Evolutionary conservation across 2,113 vertebrate species (phyloP), one percentile per base, ranked within the genome.

Genomic region (Chaetura pelagica): DNA sequence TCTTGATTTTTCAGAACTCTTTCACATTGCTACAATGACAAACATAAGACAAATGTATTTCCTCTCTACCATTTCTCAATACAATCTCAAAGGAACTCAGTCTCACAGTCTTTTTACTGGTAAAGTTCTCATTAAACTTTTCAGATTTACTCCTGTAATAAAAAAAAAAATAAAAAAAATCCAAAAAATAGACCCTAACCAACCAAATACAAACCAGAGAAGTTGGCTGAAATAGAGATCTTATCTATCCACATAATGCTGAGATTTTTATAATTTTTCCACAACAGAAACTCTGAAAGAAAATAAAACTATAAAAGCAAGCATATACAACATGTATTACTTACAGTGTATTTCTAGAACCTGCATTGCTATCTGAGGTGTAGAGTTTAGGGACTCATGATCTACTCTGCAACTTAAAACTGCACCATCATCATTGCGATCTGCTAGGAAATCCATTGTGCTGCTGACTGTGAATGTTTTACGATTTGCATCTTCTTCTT

Each of bases 261-360:
- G 4, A 67, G 11, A 44, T 15, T 46, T 59, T 77, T 34, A 11
- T 40, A 12, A 22, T 35, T 94, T 87, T 52, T 23, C 27, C 38
- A 44, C 35, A 74, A n/a, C 1, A 93, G 48, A 75, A 76, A 75
- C 27, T 77, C 46, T n/a, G 75, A 90, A 79, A 74, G 15, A 77
- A 87, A 86, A 48, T 32, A 82, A 46, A 76, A 46, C 40, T 9
- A 38, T 24, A 76, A 75, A 91, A 84, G 59, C 34, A 85, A 91
- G 22, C 20, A 80, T n/a, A 84, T n/a, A 55, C 58, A 89, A 86
- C 0, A 0, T 34, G 17, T 38, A 16, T 78, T 97, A 99, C 99
- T 99, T 98, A 99, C 99, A 99, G 97, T 99, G 99, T 96, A 99
- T 99, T 98, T 99, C 99, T 98, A 99, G 98, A 94, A 99, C 98